Evolutionary conservation across 92 coral and sea anemone species (phyloP), one percentile per base, ranked within the genome.

Genomic region (Paragorgia papillata): DNA sequence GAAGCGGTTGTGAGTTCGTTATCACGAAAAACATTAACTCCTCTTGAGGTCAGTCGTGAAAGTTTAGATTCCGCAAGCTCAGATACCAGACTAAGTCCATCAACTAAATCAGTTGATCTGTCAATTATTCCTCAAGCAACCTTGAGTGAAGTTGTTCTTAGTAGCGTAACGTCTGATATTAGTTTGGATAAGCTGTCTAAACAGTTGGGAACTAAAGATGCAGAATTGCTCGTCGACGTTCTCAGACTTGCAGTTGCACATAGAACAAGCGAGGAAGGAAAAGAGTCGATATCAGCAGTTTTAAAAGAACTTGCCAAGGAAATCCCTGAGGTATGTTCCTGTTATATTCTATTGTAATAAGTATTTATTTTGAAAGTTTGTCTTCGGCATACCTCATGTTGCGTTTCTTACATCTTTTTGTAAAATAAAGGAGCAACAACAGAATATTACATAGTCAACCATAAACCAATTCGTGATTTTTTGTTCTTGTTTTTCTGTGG

Each of bases 1-100:
- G 97, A 93, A 63, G 97, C 95, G 19, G 97, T 94, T 1, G 97
- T 94, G 18, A 90, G 94, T 33, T 84, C 98, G 7, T 85, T 94
- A n/a, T 71, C 78, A 56, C 62, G 64, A 15, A 71, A 54, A 34
- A 53, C 21, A 39, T 15, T 66, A 66, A 66, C 75, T 13, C 60
- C 75, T 54, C 26, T 58, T 8, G 78, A 71, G 22, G 13, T 71
- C 48, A 71, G 25, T 35, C 26, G 62, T 31, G 78, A 71, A 18
- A 53, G 34, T 55, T 80, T 91, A 81, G 91, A 89, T 51, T 86
- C 97, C 3, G 89, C 84, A 17, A 80, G 88, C 27, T 79, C 94
- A 43, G 89, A 92, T 10, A 30, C 90, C n/a, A 83, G 69, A 41
- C 31, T 86, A 29, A 75, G 84, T 65, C 89, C 85, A 30, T 84